Evolutionary conservation across 1,140 invertebrate species (phyloP), one percentile per base, ranked within the genome.

Genomic region (Dreissena polymorpha): DNA sequence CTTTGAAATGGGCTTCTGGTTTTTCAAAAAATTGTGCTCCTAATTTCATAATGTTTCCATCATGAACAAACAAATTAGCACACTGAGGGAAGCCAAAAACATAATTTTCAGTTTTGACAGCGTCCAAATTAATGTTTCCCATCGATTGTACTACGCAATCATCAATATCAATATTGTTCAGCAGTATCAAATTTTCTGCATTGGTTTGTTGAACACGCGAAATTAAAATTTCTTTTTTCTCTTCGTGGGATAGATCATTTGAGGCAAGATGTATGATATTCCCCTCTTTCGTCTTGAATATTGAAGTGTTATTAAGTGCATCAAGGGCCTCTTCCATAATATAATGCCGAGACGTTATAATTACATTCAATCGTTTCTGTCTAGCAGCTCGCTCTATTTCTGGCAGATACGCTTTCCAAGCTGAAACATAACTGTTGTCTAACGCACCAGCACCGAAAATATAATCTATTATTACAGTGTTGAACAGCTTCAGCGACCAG

Each of bases 11-110:
- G 0, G 18, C 0, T 8, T 64, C 78, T 21, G 78, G 78, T 63
- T 80, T 80, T 21, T 72, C 27, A 29, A 80, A 80, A 51, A 80
- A 80, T 23, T 6, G 8, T 39, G 68, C 55, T 13, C 78, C 78
- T 10, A 10, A 25, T 7, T 72, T 51, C 13, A 21, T 27, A 68
- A 80, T 49, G 1, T 18, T 16, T 25, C 63, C 25, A 60, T 65
- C 72, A 64, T 69, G 69, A 14, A 72, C 78, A 65, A 80, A 80
- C 78, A 80, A 70, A 25, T 53, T 39, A 13, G 57, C 68, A 72
- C 78, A 80, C 29, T 80, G 63, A 16, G 78, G 78, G 51, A 80
- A 80, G 10, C 78, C 78, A 51, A 80, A 80, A 0, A 72, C 14
- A 72, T 71, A 63, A 14, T 29, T 18, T 67, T 69, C 76, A n/a